Evolutionary conservation across 1,140 invertebrate species (phyloP).

Genomic region (Chironomus tepperi): DNA sequence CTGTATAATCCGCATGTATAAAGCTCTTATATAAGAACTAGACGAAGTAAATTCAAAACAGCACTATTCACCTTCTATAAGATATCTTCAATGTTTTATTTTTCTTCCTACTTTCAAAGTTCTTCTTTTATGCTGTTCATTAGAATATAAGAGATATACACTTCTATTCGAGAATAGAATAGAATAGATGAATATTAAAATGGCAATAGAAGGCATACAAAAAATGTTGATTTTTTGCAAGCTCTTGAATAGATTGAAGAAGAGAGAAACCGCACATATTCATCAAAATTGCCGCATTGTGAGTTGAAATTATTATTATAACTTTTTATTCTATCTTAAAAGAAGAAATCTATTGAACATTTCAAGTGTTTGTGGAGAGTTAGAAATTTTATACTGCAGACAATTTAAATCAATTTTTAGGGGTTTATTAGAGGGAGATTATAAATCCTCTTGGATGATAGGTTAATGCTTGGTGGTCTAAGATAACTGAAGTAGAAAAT

Average conservation of each 20-base stretch:
- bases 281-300: not conserved
- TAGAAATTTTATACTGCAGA: too few species aligned
- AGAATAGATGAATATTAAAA: too few species aligned
- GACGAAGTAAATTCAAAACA: not conserved
- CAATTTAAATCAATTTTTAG: too few species aligned
- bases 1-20: too few species aligned
- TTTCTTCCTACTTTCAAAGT: not conserved
- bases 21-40: not conserved
- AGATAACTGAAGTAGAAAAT: too few species aligned
- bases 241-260: not conserved
- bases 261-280: not conserved
- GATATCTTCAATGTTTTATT: not conserved
- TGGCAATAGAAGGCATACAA: not conserved
- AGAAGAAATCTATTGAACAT: too few species aligned
- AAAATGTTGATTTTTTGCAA: slow-evolving; percentile 14
- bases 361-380: too few species aligned
- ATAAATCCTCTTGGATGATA: too few species aligned
- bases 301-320: not conserved
- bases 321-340: too few species aligned
- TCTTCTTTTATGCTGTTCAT: not conserved
- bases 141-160: not conserved
- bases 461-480: too few species aligned
- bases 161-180: not conserved
- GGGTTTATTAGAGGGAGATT: too few species aligned
- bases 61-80: not conserved